phyloP scores from a whole-genome alignment of 2,797 vertebrate species.

The Nothura maculosa region DNA sequence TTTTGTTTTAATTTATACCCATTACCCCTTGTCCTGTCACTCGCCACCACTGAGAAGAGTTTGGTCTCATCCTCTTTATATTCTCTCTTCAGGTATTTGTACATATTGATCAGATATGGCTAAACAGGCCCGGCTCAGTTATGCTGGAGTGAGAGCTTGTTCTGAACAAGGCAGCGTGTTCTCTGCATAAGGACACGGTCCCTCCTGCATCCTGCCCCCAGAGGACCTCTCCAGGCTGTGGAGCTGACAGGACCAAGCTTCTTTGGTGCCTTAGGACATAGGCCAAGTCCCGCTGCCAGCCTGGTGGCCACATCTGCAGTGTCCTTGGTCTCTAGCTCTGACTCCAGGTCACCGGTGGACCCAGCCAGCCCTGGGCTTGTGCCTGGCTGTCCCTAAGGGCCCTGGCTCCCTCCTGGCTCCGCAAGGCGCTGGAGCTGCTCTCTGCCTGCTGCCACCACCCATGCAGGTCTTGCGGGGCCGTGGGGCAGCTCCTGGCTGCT shows the following conservation, averaged over 20 bases:
- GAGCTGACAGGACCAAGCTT: background rate
- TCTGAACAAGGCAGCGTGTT: background rate
- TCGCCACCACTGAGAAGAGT: no score
- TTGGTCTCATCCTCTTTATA: no score
- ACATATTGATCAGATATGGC: no score
- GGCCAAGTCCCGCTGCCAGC: background rate
- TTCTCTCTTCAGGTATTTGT: no score
- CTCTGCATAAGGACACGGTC: background rate
- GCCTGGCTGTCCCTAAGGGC: background rate
- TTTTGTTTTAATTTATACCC: no score
- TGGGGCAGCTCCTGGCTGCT: background rate
- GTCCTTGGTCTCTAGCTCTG: rapidly evolving
- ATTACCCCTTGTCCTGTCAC: no score
- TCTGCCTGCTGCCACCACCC: background rate
- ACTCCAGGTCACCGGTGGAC: background rate
- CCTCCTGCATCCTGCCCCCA: rapidly evolving
- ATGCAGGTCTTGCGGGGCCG: background rate
- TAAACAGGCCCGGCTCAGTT: no score
- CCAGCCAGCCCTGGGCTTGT: background rate
- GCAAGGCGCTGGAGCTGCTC: background rate
- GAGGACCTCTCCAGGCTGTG: background rate
- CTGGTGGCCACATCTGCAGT: rapidly evolving
- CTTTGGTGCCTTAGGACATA: background rate
- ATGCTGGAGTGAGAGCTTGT: background rate
- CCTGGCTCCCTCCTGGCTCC: no score